These are phyloP conservation scores for Lichenostomus cassidix DNA, from an alignment of 2,113 vertebrate species.

Conservation along the genomic window DNA sequence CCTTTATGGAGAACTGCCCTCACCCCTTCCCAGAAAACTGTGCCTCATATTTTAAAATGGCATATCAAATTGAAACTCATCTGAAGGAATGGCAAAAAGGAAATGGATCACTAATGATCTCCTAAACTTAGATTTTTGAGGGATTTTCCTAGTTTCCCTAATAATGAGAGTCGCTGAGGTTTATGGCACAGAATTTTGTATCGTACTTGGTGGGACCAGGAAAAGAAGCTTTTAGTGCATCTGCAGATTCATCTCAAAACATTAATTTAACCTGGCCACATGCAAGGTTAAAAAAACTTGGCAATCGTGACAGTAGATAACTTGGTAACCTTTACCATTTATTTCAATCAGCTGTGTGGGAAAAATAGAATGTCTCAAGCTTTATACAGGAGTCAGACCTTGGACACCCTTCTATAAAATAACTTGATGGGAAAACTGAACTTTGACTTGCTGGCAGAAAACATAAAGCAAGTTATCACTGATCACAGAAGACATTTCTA, in stretches of 20 bases:
- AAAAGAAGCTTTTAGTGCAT: not conserved
- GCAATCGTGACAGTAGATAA: not conserved
- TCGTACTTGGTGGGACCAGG: not conserved
- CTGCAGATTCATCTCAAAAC: not conserved
- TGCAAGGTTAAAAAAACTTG: not conserved
- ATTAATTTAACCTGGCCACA: not conserved
- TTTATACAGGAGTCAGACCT: not conserved
- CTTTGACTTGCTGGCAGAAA: not conserved
- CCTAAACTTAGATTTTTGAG: not conserved
- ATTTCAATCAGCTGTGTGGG: not conserved
- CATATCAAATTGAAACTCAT: not conserved
- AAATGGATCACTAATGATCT: not conserved
- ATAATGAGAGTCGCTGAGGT: not conserved
- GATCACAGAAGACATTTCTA: not conserved
- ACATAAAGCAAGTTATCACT: not conserved
- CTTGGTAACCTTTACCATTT: not conserved
- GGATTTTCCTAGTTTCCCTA: not conserved
- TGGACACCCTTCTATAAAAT: not conserved
- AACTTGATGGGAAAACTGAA: not conserved
- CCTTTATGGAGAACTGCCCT: not conserved
- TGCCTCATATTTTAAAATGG: not conserved
- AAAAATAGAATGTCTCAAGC: not conserved
- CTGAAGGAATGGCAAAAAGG: not conserved
- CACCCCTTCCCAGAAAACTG: not conserved
- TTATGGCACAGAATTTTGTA: not conserved